These are phyloP conservation scores for Plagodis pulveraria DNA, from an alignment of 2,888 invertebrate genomes.

Conservation along the genomic window DNA sequence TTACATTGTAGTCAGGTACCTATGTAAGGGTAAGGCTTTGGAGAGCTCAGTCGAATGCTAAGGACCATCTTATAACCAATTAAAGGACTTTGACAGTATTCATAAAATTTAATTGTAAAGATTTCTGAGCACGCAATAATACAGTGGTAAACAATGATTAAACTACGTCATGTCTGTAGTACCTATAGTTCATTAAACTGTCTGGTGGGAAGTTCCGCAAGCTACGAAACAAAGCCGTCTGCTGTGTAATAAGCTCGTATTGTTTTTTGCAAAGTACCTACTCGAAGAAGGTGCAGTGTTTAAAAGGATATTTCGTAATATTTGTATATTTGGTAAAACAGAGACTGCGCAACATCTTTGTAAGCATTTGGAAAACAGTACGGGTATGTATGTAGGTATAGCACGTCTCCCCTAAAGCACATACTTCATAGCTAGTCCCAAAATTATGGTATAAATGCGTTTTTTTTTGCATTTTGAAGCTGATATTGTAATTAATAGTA, in stretches of 20 bases:
- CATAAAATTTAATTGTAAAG: constrained; percentile 32
- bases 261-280: constrained; percentile 35
- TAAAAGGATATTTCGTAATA: constrained; percentile 68
- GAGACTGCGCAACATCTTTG: constrained; percentile 47
- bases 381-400: too few relatives aligned
- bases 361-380: too few relatives aligned
- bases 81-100: constrained; percentile 42
- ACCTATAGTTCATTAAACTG: constrained; percentile 35
- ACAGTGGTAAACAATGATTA: constrained; percentile 38
- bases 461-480: too few relatives aligned
- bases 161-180: constrained; percentile 26
- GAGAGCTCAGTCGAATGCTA: constrained; percentile 32
- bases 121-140: constrained; percentile 31
- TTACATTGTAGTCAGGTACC: not conserved
- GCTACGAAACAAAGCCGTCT: constrained; percentile 23
- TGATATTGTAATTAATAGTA: too few relatives aligned
- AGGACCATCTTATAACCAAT: constrained; percentile 36
- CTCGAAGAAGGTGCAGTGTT: constrained; percentile 35
- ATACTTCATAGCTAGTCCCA: too few relatives aligned
- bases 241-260: constrained; percentile 37
- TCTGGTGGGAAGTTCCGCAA: constrained; percentile 29
- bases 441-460: too few relatives aligned
- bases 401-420: too few relatives aligned
- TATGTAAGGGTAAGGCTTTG: too few relatives aligned
- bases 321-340: constrained; percentile 58